phyloP scores from a whole-genome alignment of 2,113 vertebrate species.

The Nestor notabilis region DNA sequence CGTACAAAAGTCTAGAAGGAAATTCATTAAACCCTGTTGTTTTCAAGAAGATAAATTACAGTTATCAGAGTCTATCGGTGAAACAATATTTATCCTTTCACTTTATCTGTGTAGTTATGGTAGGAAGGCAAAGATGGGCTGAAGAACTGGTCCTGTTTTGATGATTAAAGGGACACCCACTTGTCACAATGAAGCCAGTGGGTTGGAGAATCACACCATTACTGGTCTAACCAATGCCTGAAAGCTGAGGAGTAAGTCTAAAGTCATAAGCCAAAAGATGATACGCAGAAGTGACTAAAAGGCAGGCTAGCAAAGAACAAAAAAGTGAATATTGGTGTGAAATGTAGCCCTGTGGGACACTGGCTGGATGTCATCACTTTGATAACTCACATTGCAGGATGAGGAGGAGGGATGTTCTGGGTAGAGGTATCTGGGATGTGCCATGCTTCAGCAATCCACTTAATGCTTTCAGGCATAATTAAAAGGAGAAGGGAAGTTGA shows the following conservation, averaged over 20 bases:
- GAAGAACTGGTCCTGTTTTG: background rate
- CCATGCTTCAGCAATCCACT: fast-evolving
- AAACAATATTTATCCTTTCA: background rate
- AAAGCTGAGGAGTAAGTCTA: background rate
- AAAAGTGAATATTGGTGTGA: background rate
- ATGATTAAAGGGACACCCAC: background rate
- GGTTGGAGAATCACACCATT: background rate
- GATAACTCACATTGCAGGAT: background rate
- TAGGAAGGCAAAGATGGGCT: background rate
- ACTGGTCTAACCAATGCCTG: background rate
- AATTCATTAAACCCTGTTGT: background rate
- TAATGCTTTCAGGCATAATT: background rate
- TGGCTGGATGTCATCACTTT: background rate
- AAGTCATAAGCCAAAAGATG: background rate
- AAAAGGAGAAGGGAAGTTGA: background rate
- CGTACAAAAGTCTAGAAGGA: background rate
- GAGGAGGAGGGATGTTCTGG: background rate
- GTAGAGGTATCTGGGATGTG: background rate
- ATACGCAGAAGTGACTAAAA: background rate
- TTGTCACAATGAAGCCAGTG: background rate
- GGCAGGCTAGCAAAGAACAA: background rate
- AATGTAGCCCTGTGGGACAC: background rate
- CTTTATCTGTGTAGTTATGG: background rate
- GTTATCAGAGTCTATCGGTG: background rate
- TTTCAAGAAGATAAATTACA: background rate